Percentiles rank a stretch among this genome's conserved stretches.
Evolutionary conservation across 2,113 vertebrate species (phyloP).

Genomic region (Forbesichthys papilliferus): DNA sequence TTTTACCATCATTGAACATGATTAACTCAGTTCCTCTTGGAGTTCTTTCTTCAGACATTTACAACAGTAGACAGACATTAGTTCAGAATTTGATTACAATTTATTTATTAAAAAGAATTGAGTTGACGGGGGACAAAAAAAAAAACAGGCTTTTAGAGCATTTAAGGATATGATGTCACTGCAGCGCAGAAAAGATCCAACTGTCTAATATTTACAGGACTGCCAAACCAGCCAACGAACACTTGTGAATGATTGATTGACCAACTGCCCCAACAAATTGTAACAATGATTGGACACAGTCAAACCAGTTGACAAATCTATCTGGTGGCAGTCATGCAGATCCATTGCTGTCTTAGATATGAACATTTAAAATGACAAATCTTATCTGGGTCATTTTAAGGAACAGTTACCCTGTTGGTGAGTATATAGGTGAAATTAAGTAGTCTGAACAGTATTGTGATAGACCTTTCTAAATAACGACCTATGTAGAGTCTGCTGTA

Average conservation of each 20-base stretch:
- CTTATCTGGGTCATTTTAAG: constrained; percentile 1
- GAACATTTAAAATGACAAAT: constrained; percentile 29
- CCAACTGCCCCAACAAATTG: background rate
- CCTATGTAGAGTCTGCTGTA: constrained; percentile 18
- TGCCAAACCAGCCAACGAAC: constrained; percentile 38
- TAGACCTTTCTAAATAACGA: constrained; percentile 3
- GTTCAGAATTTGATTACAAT: constrained; percentile 69
- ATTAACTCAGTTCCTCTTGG: too few relatives aligned
- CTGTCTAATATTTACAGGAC: constrained; percentile 96
- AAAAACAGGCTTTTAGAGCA: constrained; percentile 83
- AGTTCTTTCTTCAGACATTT: background rate
- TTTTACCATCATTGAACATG: background rate
- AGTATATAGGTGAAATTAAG: background rate
- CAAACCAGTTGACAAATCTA: constrained; percentile 48
- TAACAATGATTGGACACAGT: constrained; percentile 52
- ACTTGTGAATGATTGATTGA: constrained; percentile 30
- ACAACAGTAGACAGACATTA: background rate
- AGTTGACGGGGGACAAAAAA: constrained; percentile 73
- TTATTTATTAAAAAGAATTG: constrained; percentile 77
- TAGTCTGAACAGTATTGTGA: constrained; percentile 7
- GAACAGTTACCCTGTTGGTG: constrained; percentile 43
- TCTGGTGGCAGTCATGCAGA: constrained; percentile 38
- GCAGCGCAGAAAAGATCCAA: constrained; percentile 69
- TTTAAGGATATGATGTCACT: constrained; percentile 89
- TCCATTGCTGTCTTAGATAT: constrained; percentile 56